A percentile compares a stretch with the other conserved stretches of the same genome.
These are phyloP conservation scores for Copidosoma aretas DNA, from an alignment of 2,888 invertebrate species.

Conservation along the genomic window DNA sequence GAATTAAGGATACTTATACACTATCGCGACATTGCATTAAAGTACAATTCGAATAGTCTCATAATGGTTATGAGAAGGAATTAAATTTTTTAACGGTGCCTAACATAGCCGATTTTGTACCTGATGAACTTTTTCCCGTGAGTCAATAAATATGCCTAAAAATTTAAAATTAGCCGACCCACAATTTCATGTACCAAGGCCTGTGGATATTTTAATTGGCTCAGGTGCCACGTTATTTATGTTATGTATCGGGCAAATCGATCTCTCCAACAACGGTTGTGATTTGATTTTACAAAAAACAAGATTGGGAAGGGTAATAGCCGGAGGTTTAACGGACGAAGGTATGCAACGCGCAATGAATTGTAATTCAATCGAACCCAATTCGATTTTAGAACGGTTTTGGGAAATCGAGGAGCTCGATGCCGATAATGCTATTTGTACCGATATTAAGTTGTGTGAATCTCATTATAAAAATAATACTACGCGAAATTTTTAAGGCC, in stretches of 20 bases:
- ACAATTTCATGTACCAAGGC: constrained; percentile 31
- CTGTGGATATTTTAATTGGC: constrained; percentile 37
- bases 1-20: not conserved
- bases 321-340: not conserved
- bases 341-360: not conserved
- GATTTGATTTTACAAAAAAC: constrained; percentile 41
- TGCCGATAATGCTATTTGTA: no score
- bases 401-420: constrained; percentile 43
- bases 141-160: constrained; percentile 27
- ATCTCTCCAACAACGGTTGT: constrained; percentile 22
- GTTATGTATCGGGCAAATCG: constrained; percentile 38
- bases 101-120: not conserved
- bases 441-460: constrained; percentile 27
- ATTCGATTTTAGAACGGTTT: constrained; percentile 26
- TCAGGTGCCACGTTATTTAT: constrained; percentile 35
- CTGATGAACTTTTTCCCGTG: constrained; percentile 11
- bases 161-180: constrained; percentile 39
- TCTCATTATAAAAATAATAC: constrained; percentile 30
- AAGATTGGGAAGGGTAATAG: constrained; percentile 37
- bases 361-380: constrained; percentile 10
- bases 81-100: constrained; percentile 5
- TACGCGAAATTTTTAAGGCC: constrained; percentile 27
- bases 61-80: not conserved
- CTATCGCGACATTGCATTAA: not conserved
- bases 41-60: not conserved